phyloP scores from a whole-genome alignment of 2,888 invertebrate species.

The Macropis europaea region DNA sequence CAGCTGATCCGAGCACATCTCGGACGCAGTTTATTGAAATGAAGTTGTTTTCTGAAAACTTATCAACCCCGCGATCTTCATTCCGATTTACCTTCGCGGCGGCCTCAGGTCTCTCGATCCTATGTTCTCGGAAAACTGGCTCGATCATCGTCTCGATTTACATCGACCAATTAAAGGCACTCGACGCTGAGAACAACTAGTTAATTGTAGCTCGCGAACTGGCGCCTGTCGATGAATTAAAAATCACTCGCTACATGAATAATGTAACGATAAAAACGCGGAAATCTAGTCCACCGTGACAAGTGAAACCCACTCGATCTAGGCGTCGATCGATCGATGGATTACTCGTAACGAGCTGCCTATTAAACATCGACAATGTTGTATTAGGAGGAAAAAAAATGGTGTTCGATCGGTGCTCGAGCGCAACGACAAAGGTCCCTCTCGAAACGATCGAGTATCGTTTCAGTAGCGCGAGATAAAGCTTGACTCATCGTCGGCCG shows the following conservation, averaged over 20 bases:
- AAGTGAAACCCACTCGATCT: neutral
- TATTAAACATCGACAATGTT: slow-evolving; percentile 8
- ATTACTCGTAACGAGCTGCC: neutral
- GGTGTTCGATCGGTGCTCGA: too few relatives aligned
- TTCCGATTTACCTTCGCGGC: neutral
- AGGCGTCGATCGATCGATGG: neutral
- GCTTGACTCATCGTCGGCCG: neutral
- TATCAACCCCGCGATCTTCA: too few relatives aligned
- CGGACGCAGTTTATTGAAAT: too few relatives aligned
- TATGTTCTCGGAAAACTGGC: neutral
- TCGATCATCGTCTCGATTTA: neutral
- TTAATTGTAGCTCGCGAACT: too few relatives aligned
- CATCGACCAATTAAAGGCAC: neutral
- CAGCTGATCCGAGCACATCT: too few relatives aligned
- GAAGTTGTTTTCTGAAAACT: too few relatives aligned
- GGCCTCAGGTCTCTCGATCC: neutral
- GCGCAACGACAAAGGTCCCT: neutral
- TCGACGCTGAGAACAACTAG: too few relatives aligned
- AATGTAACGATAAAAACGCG: slow-evolving; percentile 37
- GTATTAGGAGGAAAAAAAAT: slow-evolving; percentile 22
- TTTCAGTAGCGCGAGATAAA: slow-evolving; percentile 4
- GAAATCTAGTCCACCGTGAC: slow-evolving; percentile 25
- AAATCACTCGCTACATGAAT: slow-evolving; percentile 41
- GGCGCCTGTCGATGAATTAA: slow-evolving; percentile 21
- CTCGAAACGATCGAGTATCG: slow-evolving; percentile 30